phyloP scores from a whole-genome alignment of 2,888 invertebrate genomes.

The Scaptomyza polygonia region DNA sequence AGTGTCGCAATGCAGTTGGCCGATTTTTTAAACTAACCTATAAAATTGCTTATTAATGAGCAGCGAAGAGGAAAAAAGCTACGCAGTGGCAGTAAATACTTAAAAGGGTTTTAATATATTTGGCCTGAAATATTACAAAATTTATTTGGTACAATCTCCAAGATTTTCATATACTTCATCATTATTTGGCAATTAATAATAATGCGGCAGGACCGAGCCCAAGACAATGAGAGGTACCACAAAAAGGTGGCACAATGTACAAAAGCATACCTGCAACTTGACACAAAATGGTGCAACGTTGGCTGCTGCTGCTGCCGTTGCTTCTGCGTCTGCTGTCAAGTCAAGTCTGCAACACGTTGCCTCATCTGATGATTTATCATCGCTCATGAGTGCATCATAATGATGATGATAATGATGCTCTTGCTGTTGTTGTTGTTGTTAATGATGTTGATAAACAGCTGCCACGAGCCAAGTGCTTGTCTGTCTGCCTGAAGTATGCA shows the following conservation, averaged over 20 bases:
- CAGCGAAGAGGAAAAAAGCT: conserved; percentile 24
- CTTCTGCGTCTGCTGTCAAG: conserved; percentile 65
- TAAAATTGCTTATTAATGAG: conserved; percentile 51
- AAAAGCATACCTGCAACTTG: conserved; percentile 33
- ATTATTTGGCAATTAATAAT: conserved; percentile 79
- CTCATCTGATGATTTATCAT: conserved; percentile 69
- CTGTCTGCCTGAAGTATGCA: conserved; percentile 32
- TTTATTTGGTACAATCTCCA: too few relatives aligned
- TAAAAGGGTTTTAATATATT: too few relatives aligned
- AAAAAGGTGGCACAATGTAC: conserved; percentile 10
- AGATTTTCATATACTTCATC: conserved; percentile 56
- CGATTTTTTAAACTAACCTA: conserved; percentile 7
- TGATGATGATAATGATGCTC: conserved; percentile 6
- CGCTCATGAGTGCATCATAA: conserved; percentile 52
- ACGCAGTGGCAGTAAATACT: conserved; percentile 6
- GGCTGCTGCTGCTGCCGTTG: conserved; percentile 64
- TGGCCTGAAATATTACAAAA: too few relatives aligned
- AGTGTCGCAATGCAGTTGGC: conserved; percentile 50
- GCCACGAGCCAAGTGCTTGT: conserved; percentile 50
- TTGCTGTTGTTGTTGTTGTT: conserved; percentile 10
- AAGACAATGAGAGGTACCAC: neutral
- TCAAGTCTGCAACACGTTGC: conserved; percentile 72
- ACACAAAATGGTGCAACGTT: conserved; percentile 49
- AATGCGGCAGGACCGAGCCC: conserved; percentile 33
- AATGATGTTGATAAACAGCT: conserved; percentile 52